Conservation (phyloP, 2,888 invertebrate species). For the Cataglyphis altisquamis region DNA sequence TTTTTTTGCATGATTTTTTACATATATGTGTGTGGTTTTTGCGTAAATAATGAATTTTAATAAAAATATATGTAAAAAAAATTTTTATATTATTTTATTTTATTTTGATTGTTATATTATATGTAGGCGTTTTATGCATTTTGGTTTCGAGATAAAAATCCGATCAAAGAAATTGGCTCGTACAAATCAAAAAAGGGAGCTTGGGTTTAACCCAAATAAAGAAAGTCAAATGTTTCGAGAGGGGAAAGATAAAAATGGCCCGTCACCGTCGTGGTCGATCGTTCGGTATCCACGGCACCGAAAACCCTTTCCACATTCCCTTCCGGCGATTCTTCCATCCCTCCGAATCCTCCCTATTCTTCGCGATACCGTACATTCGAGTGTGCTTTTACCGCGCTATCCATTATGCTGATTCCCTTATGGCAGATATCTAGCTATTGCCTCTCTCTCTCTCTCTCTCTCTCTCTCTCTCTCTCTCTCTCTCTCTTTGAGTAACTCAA, state of each 20-base stretch:
- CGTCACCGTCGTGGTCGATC: slow-evolving; percentile 32
- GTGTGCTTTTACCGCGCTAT: slow-evolving; percentile 29
- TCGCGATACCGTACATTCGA: slow-evolving; percentile 20
- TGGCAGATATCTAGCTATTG: slow-evolving; percentile 10
- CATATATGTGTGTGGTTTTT: neutral
- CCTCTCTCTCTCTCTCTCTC: neutral
- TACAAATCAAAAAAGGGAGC: slow-evolving; percentile 19
- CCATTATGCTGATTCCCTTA: slow-evolving; percentile 35
- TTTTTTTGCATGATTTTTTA: neutral
- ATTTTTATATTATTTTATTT: neutral
- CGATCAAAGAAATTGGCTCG: slow-evolving; percentile 18
- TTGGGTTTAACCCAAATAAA: slow-evolving; percentile 29
- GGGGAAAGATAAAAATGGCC: neutral
- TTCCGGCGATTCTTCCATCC: slow-evolving; percentile 25
- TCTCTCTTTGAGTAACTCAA: slow-evolving; percentile 10
- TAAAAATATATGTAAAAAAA: neutral
- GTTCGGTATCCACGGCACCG: slow-evolving; percentile 40
- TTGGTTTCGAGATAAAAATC: slow-evolving; percentile 13
- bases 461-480: neutral
- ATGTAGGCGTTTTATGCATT: neutral
- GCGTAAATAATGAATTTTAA: neutral
- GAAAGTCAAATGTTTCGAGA: slow-evolving; percentile 16
- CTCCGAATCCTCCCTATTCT: neutral
- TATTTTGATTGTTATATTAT: neutral
- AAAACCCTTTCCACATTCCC: slow-evolving; percentile 19